Percentiles rank a stretch among this genome's conserved stretches.
phyloP scores from a whole-genome alignment of 1,140 invertebrate genomes.

The Phocides pigmalion region DNA sequence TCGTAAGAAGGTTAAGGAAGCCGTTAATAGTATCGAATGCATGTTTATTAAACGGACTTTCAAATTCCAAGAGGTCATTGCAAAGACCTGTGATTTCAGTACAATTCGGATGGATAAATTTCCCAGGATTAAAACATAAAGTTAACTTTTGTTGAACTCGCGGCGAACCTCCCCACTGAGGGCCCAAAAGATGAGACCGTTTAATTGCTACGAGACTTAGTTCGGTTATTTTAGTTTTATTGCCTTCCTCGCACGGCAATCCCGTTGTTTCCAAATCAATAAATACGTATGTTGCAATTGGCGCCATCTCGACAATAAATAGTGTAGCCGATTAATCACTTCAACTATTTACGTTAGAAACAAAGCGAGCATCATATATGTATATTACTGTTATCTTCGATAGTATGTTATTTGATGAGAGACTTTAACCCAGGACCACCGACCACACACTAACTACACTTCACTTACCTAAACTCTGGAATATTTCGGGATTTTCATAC shows the following conservation, averaged over 20 bases:
- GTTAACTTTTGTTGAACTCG: conserved; percentile 86
- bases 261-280: conserved; percentile 87
- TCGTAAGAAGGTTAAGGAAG: conserved; percentile 86
- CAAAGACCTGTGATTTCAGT: conserved; percentile 86
- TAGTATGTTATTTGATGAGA: too few species aligned
- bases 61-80: conserved; percentile 86
- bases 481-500: not conserved
- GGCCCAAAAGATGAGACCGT: conserved; percentile 76
- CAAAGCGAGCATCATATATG: too few species aligned
- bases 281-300: conserved; percentile 85
- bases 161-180: conserved; percentile 70
- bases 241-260: conserved; percentile 76
- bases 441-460: not conserved
- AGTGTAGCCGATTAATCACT: too few species aligned
- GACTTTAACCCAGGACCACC: too few species aligned
- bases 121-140: conserved; percentile 86
- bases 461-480: conserved; percentile 21
- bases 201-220: conserved; percentile 84
- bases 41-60: conserved; percentile 84
- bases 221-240: conserved; percentile 86
- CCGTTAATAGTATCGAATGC: conserved; percentile 80
- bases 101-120: conserved; percentile 73
- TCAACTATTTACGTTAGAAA: too few species aligned
- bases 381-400: too few species aligned
- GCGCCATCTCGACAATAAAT: conserved; percentile 48